Conservation (phyloP, 2,888 invertebrate species). For the Drosophila buzzatii region DNA sequence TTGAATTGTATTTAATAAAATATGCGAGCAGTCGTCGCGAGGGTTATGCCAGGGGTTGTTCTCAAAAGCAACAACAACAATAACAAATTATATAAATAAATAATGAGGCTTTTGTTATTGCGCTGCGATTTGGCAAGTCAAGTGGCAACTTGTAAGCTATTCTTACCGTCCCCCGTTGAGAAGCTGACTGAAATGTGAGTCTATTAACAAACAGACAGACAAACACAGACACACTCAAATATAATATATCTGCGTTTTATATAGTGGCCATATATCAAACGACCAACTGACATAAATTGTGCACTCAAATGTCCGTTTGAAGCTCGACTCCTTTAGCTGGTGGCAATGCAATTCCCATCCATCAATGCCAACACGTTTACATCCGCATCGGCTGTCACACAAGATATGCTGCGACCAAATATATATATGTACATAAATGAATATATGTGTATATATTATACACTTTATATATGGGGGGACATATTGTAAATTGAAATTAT, state of each 20-base stretch:
- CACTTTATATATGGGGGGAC: constrained; percentile 25
- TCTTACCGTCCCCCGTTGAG: background rate
- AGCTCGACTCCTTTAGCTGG: constrained; percentile 22
- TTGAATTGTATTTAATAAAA: constrained; percentile 80
- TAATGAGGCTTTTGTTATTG: constrained; percentile 70
- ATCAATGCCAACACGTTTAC: constrained; percentile 72
- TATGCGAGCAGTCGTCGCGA: constrained; percentile 52
- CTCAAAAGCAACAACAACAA: constrained; percentile 14
- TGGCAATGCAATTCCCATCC: constrained; percentile 56
- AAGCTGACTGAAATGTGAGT: constrained; percentile 30
- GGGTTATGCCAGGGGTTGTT: constrained; percentile 60
- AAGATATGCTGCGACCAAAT: constrained; percentile 46
- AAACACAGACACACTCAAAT: background rate
- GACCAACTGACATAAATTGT: constrained; percentile 73
- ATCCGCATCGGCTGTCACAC: constrained; percentile 55
- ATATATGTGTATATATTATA: constrained; percentile 12
- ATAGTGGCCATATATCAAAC: constrained; percentile 64
- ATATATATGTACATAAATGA: background rate
- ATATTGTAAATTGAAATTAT: constrained; percentile 76
- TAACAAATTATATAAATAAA: constrained; percentile 65
- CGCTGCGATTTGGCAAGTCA: constrained; percentile 71
- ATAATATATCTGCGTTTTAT: constrained; percentile 14
- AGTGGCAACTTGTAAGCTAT: constrained; percentile 46
- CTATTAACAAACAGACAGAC: constrained; percentile 41
- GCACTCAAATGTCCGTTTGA: constrained; percentile 59